Base-by-base conservation (phyloP, 2,888 invertebrate genomes). In the Chelonus formosanus region DNA sequence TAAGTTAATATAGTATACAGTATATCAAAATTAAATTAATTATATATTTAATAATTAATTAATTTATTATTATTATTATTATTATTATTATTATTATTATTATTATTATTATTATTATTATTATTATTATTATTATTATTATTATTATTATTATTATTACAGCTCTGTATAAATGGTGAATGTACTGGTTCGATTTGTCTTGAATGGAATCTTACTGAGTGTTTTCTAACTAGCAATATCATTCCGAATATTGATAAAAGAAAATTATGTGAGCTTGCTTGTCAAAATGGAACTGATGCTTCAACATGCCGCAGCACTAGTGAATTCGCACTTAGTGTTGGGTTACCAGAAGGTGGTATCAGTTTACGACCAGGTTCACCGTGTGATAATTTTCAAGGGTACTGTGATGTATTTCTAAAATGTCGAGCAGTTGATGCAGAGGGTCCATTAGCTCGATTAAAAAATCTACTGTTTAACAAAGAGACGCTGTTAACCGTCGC, bases 341-440 rank as follows among this genome's bases (percentile, higher is more conserved):
- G 91, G 35, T 84, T 95, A 75, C 93, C 94, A 0, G 85, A 85
- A 1, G 94, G 92, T 8, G 95, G 95, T 10, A 95, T 95, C 72
- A 94, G 93, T 75, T 85, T 98, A 71, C 87, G 96, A 59, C 97
- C 97, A 4, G 98, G 99, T 32, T 96, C 98, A 57, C 98, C 99
- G 0, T 99, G 99, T 85, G 97, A 99, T 85, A 97, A 99, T 86
- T 99, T 97, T 87, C 85, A 94, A 90, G 98, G 99, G 61, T 99
- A 99, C 86, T 99, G 99, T 87, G 99, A 99, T 87, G 98, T 99
- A 72, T 99, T 99, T 87, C 91, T 96, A 62, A 98, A 97, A 85
- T 99, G 99, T 84, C 92, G 99, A 73, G 96, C 96, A 0, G 98
- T 99, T 32, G 98, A 99, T 86, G 98, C 98, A 0, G 98, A 99